Conservation (phyloP, 2,888 invertebrate genomes). For the Sphinx pinastri region DNA sequence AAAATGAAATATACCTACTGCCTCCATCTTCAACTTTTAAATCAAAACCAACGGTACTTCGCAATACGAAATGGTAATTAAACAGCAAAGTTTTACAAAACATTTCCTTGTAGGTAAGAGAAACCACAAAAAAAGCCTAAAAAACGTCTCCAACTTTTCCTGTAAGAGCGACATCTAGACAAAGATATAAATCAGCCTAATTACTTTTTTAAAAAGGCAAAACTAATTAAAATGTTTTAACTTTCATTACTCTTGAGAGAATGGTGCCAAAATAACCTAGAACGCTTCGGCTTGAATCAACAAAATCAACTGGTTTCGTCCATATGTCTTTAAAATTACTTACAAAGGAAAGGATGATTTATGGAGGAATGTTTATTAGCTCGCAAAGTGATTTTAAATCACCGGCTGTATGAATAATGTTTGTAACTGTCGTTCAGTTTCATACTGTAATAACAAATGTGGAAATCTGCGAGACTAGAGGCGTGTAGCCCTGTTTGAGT, state of each 20-base stretch:
- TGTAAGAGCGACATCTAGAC: background rate
- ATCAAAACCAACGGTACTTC: background rate
- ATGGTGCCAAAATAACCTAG: background rate
- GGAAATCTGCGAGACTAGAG: background rate
- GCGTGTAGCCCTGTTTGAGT: background rate
- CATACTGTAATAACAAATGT: conserved; percentile 5
- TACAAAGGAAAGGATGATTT: conserved; percentile 3
- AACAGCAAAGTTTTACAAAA: conserved; percentile 10
- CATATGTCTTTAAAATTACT: background rate
- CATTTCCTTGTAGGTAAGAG: background rate
- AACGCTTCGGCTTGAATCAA: background rate
- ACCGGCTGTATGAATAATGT: conserved; percentile 9
- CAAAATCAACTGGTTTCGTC: background rate
- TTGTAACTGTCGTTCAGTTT: conserved; percentile 14
- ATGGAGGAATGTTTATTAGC: conserved; percentile 17
- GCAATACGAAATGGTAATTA: conserved; percentile 7
- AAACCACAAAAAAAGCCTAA: background rate
- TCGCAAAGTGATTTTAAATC: conserved; percentile 17
- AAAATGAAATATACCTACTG: background rate
- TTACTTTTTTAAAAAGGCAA: conserved; percentile 40
- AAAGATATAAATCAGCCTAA: conserved; percentile 11
- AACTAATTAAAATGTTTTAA: conserved; percentile 50
- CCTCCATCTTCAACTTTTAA: background rate
- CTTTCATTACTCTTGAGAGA: conserved; percentile 33
- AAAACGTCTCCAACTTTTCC: background rate